These are phyloP conservation scores for Abrostola tripartita DNA, from an alignment of 2,888 invertebrate genomes.

Conservation along the genomic window DNA sequence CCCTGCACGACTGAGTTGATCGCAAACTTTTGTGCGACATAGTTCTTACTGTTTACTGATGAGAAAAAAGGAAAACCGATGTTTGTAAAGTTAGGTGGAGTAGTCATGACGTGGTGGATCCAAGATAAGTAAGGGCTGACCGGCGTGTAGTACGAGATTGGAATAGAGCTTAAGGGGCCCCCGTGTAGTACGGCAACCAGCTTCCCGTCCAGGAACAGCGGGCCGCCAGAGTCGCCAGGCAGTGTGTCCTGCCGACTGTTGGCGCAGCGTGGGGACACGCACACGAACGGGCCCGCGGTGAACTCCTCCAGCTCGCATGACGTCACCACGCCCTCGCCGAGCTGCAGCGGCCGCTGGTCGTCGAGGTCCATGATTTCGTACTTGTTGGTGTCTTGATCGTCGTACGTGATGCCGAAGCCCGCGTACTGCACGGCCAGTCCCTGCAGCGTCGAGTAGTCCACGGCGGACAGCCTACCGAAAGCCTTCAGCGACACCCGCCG, in stretches of 20 bases:
- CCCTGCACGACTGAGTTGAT: not conserved
- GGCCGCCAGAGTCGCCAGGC: not conserved
- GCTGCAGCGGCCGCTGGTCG: conserved; percentile 18
- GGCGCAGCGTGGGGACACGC: not conserved
- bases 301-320: not conserved
- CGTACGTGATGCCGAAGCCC: conserved; percentile 15
- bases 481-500: conserved; percentile 7
- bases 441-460: conserved; percentile 10
- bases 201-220: conserved; percentile 1
- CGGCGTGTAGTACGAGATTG: not conserved
- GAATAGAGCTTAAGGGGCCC: not conserved
- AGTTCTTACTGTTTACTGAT: not conserved
- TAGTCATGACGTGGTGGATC: not conserved
- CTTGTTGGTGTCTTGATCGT: no score
- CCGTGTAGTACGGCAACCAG: not conserved
- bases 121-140: not conserved
- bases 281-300: not conserved
- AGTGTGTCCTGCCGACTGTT: not conserved
- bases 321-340: conserved; percentile 11
- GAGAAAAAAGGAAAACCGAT: not conserved
- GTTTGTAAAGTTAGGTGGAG: not conserved
- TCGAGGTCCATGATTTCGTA: not conserved
- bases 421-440: conserved; percentile 15
- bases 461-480: conserved; percentile 9
- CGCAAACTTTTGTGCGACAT: not conserved